Base-by-base conservation (phyloP, 2,113 vertebrate species). In the Gambusia affinis region DNA sequence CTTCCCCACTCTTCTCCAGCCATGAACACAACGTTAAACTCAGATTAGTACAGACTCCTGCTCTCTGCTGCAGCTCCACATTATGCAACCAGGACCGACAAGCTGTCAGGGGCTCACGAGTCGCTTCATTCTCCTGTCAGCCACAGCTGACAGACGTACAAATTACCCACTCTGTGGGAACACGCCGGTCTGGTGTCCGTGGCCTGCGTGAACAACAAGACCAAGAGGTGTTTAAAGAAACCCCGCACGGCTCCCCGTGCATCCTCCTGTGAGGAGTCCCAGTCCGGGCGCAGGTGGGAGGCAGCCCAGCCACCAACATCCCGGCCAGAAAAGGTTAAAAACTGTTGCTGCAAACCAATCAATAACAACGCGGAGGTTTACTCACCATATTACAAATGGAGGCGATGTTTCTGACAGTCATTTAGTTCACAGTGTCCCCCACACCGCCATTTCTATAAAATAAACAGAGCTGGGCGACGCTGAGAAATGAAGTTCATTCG, bases 381-480 rank as follows among this genome's bases (percentile, higher is more conserved):
- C 97, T 98, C 94, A 98, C 97, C 97, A 98, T 98, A 97, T 98
- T 98, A 98, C 97, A 98, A 94, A 98, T 98, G 96, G 97, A 98
- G 96, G 97, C 97, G 97, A 98, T 98, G 93, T 98, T 98, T 96
- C 97, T 97, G 97, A 98, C 97, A 96, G 97, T 98, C 97, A 98
- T 98, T 95, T 94, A 97, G 97, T 96, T 97, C 94, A 97, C 95
- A 96, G 95, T 95, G 95, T 95, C 92, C 95, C 94, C 92, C 94
- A 90, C 94, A 93, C 94, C 95, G 95, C 95, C 97, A 98, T 98
- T 95, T 96, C 96, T 94, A 96, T 88, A 79, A 94, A 95, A 92
- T 89, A 94, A 94, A 94, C 95, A 72, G 81, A 72, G 80, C 76
- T 66, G 60, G 63, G 79, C 74, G 73, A 86, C 81, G 83, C 77